Percentiles rank a stretch among this genome's conserved stretches.
These are phyloP conservation scores for Cyphomyrus plagiostoma DNA, from an alignment of 2,113 vertebrate genomes.

Conservation along the genomic window DNA sequence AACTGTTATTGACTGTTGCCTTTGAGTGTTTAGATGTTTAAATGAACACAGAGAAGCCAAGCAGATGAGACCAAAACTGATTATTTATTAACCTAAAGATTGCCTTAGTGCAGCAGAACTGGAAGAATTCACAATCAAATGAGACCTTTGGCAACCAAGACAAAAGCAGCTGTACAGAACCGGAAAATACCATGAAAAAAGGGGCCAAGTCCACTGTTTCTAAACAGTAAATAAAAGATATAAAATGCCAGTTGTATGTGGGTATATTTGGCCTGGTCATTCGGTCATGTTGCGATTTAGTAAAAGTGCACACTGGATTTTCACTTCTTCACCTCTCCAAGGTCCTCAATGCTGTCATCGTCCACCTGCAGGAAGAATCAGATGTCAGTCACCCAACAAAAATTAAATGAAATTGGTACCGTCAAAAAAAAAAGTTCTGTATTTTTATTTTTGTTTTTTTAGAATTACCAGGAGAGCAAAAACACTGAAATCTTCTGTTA, in stretches of 20 bases:
- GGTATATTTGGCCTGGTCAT: conserved; percentile 74
- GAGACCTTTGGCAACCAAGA: conserved; percentile 86
- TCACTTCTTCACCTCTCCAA: conserved; percentile 99
- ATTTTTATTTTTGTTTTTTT: not conserved
- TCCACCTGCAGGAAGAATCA: conserved; percentile 72
- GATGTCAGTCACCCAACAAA: not conserved
- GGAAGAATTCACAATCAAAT: conserved; percentile 63
- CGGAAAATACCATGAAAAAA: conserved; percentile 62
- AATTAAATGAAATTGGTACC: not conserved
- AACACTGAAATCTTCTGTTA: not conserved
- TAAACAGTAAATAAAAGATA: conserved; percentile 77
- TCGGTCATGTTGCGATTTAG: conserved; percentile 69
- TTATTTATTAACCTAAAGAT: conserved; percentile 79
- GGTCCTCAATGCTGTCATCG: conserved; percentile 95
- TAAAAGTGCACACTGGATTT: conserved; percentile 72
- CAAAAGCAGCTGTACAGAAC: conserved; percentile 77
- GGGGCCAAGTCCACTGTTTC: conserved; percentile 65
- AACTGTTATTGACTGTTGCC: not conserved
- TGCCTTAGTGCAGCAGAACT: conserved; percentile 60
- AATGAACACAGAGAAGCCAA: conserved; percentile 29
- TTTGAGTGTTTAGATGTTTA: not conserved
- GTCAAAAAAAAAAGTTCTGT: not conserved
- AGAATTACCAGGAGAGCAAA: not conserved
- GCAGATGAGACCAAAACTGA: conserved; percentile 59
- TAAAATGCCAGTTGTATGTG: conserved; percentile 64